Conservation (phyloP, 2,797 vertebrate species). For the Pantherophis alleghaniensis region DNA sequence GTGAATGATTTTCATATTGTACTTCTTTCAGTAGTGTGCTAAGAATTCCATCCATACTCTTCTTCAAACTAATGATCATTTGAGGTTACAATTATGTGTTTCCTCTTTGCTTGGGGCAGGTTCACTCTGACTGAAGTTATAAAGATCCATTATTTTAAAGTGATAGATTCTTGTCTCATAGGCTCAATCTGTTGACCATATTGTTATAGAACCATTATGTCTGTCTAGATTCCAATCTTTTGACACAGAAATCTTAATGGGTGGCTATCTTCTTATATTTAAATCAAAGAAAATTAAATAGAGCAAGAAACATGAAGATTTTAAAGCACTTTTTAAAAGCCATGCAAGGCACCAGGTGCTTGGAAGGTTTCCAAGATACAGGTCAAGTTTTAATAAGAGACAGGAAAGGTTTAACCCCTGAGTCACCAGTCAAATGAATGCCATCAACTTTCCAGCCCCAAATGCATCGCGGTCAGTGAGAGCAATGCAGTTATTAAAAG, state of each 20-base stretch:
- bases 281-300: slow-evolving; percentile 11
- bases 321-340: not conserved
- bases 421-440: not conserved
- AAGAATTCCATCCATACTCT: slow-evolving; percentile 21
- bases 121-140: not conserved
- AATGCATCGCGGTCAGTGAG: not conserved
- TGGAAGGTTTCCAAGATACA: not conserved
- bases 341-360: not conserved
- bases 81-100: slow-evolving; percentile 9
- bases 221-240: not conserved
- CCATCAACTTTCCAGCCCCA: not conserved
- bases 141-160: slow-evolving; percentile 5
- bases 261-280: slow-evolving; percentile 22
- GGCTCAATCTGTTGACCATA: not conserved
- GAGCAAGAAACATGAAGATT: slow-evolving; percentile 9
- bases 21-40: not conserved
- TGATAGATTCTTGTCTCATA: not conserved
- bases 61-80: slow-evolving; percentile 2
- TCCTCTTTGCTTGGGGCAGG: not conserved
- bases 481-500: slow-evolving; percentile 3
- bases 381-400: slow-evolving; percentile 9
- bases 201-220: not conserved
- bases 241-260: slow-evolving; percentile 16
- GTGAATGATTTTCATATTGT: not conserved
- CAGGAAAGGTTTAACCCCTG: slow-evolving; percentile 3